Conservation (phyloP, 2,113 vertebrate species). For the Ailuropoda melanoleuca region DNA sequence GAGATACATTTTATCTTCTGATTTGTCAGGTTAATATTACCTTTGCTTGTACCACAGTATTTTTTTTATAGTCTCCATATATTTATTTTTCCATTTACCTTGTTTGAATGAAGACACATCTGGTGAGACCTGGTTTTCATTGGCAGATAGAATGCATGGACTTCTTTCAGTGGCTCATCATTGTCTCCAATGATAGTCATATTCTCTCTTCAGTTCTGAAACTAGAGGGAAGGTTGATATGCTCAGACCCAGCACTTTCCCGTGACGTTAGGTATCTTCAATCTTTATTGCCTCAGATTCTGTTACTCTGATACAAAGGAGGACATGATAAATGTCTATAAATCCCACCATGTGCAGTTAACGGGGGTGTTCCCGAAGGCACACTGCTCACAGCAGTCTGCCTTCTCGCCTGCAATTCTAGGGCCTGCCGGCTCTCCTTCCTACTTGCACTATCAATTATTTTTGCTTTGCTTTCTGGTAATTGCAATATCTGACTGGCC, state of each 20-base stretch:
- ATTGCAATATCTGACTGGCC: background rate
- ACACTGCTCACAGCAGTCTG: no score
- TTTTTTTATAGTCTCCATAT: background rate
- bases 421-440: background rate
- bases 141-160: background rate
- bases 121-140: background rate
- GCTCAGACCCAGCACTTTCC: background rate
- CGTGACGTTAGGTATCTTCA: background rate
- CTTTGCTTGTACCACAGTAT: background rate
- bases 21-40: background rate
- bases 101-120: background rate
- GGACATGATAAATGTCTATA: background rate
- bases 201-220: background rate
- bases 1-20: background rate
- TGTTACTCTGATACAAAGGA: background rate
- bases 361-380: fast-evolving
- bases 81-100: background rate
- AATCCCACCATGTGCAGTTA: background rate
- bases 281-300: background rate
- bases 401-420: background rate
- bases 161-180: background rate
- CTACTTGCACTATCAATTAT: background rate
- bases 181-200: background rate
- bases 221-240: background rate
- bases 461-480: background rate